These are phyloP conservation scores for Lordiphosa stackelbergi DNA, from an alignment of 1,140 invertebrate genomes.

Conservation along the genomic window DNA sequence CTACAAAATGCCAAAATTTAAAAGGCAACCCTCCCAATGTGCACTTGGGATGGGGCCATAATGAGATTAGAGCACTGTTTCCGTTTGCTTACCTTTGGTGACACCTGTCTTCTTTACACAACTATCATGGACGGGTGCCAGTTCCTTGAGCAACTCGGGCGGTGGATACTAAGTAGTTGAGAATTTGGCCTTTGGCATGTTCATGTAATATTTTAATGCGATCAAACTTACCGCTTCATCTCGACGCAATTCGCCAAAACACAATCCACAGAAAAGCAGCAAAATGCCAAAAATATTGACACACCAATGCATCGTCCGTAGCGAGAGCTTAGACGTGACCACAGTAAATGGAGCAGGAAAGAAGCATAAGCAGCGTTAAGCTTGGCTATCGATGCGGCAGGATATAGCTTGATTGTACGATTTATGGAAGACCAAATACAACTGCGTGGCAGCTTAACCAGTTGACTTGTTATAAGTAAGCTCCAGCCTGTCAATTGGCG, in stretches of 20 bases:
- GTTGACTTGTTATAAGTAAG: background rate
- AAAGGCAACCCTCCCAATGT: background rate
- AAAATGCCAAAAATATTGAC: slow-evolving; percentile 41
- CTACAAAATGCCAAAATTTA: too few relatives aligned
- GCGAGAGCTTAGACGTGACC: slow-evolving; percentile 10
- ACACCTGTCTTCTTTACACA: slow-evolving; percentile 73
- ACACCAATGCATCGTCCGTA: background rate
- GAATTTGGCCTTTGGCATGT: background rate
- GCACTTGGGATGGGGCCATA: slow-evolving; percentile 1
- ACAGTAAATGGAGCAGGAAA: slow-evolving; percentile 15
- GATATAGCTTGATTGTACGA: background rate
- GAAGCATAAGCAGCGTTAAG: too few relatives aligned
- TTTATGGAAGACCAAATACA: background rate
- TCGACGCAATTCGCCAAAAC: slow-evolving; percentile 34
- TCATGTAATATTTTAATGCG: background rate
- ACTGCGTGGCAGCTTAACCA: slow-evolving; percentile 2
- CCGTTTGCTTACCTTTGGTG: slow-evolving; percentile 54
- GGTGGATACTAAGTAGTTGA: slow-evolving; percentile 59
- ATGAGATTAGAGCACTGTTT: background rate
- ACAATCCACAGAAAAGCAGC: slow-evolving; percentile 28
- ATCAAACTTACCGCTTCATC: slow-evolving; percentile 44
- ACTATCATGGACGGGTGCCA: slow-evolving; percentile 64
- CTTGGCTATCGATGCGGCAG: too few relatives aligned
- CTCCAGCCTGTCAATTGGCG: background rate
- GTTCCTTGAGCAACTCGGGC: slow-evolving; percentile 57